Evolutionary conservation across 2,113 vertebrate genomes (phyloP).

Genomic region (Pundamilia nyererei): DNA sequence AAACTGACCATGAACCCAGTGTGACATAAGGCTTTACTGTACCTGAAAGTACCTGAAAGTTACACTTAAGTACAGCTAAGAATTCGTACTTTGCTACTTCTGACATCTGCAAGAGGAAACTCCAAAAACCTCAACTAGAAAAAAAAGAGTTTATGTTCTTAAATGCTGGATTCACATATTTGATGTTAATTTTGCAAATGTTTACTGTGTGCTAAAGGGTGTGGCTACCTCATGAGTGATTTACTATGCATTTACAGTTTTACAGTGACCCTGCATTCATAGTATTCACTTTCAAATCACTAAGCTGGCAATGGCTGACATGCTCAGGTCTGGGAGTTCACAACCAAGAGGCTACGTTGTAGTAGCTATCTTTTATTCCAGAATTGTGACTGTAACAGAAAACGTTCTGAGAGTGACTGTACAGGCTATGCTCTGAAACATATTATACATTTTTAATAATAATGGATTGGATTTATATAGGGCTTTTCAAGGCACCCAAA

Average conservation of each 20-base stretch:
- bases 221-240: neutral
- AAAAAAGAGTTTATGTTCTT: neutral
- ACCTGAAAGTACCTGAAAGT: neutral
- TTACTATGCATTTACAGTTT: neutral
- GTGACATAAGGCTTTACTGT: neutral
- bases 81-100: neutral
- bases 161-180: neutral
- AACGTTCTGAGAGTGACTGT: neutral
- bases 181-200: neutral
- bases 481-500: too few species aligned
- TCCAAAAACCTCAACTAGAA: neutral
- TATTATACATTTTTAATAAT: neutral
- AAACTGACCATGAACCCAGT: neutral
- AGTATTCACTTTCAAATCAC: neutral
- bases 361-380: neutral
- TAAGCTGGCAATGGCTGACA: neutral
- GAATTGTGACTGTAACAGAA: neutral
- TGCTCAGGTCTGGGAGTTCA: neutral
- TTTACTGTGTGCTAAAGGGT: neutral
- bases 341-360: neutral
- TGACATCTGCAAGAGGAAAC: neutral
- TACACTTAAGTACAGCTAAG: neutral
- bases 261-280: neutral
- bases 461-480: too few species aligned
- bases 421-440: neutral